phyloP scores from a whole-genome alignment of 2,888 invertebrate species.

The Caenorhabditis sp. region DNA sequence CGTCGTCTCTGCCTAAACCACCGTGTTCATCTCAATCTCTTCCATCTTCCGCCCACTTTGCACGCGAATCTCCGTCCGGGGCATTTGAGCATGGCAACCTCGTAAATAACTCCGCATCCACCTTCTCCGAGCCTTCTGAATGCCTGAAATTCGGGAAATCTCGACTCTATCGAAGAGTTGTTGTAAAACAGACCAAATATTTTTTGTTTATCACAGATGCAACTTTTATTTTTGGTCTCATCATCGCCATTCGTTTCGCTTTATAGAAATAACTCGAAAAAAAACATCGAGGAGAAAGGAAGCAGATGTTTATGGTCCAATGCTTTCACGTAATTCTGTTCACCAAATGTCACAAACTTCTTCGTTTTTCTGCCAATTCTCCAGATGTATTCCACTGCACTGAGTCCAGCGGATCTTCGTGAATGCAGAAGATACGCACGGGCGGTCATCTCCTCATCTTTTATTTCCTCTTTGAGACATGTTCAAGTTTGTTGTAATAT shows the following conservation, averaged over 20 bases:
- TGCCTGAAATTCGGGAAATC: too few species aligned
- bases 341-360: not conserved
- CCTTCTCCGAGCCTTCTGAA: slow-evolving; percentile 62
- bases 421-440: slow-evolving; percentile 34
- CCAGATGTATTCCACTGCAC: slow-evolving; percentile 7
- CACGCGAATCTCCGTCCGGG: slow-evolving; percentile 51
- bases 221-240: slow-evolving; percentile 56
- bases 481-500: slow-evolving; percentile 28
- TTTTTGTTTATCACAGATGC: slow-evolving; percentile 55
- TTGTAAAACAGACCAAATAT: slow-evolving; percentile 42
- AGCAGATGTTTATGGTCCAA: slow-evolving; percentile 4
- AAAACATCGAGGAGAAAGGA: too few species aligned
- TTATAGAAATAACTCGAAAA: slow-evolving; percentile 23
- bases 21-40: not conserved
- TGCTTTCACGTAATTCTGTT: slow-evolving; percentile 11
- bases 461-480: slow-evolving; percentile 38
- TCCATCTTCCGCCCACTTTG: slow-evolving; percentile 11
- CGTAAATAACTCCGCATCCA: slow-evolving; percentile 64
- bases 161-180: too few species aligned
- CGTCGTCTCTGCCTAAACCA: slow-evolving; percentile 49
- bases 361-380: too few species aligned
- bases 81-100: slow-evolving; percentile 51
- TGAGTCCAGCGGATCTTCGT: slow-evolving; percentile 8
- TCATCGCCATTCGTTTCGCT: slow-evolving; percentile 21
- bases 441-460: slow-evolving; percentile 40